Base-by-base conservation (phyloP, 1,140 invertebrate species). In the Drosophila kanapiae region DNA sequence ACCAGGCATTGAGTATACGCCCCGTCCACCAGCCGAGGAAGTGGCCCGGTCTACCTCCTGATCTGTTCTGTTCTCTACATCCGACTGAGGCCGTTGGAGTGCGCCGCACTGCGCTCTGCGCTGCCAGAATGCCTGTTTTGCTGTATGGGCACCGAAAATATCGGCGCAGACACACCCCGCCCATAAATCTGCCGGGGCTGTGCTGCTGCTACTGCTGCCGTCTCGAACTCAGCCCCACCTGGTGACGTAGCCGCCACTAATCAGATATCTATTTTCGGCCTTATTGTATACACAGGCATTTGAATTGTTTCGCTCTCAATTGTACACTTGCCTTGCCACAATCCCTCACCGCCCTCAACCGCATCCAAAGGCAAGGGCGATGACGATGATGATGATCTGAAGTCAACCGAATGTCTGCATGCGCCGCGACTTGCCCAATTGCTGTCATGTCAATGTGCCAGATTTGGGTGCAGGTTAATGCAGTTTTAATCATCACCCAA, bases 191-290 rank as follows among this genome's bases (percentile, higher is more conserved):
- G 63, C 38, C 35, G 49, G 23, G 54, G 72, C 37, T 42, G 38
- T 79, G 38, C 37, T 48, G 40, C 42, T 61, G 42, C 29, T 35
- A 18, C 48, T 65, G 33, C 37, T 51, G 38, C 53, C 63, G 59
- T 40, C 65, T 48, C 63, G 51, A 56, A 68, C 59, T 51, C 54
- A 60, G 64, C 74, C 69, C 70, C 85, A 88, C 85, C 85, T 88
- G 85, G 85, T 88, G 85, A 90, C 85, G 85, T 90, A 90, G 82
- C 68, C 60, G 61, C 60, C 78, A 85, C 82, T 91, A 90, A 90
- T 90, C 85, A 90, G 75, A 60, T 78, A 74, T 82, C 85, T 90
- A 90, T 90, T 90, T 87, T 85, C 48, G 78, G 78, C 43, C 76
- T 54, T 68, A 86, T 80, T 87, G 80, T 70, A 70, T 84, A 84